Evolutionary conservation across 1,140 invertebrate species (phyloP).

Genomic region (Sesamia nonagrioides): DNA sequence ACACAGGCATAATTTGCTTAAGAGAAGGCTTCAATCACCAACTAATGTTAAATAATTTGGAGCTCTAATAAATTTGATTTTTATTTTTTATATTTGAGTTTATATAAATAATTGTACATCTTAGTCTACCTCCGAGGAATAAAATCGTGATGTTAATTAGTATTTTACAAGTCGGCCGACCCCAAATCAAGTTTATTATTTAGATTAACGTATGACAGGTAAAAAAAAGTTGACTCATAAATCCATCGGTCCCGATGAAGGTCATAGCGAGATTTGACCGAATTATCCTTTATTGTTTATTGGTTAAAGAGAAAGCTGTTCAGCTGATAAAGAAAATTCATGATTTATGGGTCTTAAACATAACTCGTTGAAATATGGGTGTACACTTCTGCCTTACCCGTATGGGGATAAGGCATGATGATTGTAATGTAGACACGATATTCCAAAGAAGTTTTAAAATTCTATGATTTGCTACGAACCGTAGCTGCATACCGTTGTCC

Average conservation of each 20-base stretch:
- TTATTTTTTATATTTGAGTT: too few species aligned
- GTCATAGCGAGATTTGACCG: neutral
- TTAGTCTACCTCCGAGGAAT: too few species aligned
- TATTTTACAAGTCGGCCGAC: neutral
- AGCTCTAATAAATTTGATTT: too few species aligned
- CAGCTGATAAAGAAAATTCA: slow-evolving; percentile 1
- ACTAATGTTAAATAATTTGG: too few species aligned
- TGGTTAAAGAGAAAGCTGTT: neutral
- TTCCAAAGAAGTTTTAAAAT: neutral
- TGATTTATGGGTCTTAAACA: too few species aligned
- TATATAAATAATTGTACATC: too few species aligned
- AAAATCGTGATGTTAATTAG: neutral
- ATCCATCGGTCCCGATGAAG: neutral
- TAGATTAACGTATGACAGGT: slow-evolving; percentile 23
- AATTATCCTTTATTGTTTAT: slow-evolving; percentile 21
- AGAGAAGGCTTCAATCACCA: too few species aligned
- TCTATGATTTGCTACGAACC: neutral
- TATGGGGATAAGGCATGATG: too few species aligned
- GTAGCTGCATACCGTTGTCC: neutral
- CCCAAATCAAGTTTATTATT: neutral
- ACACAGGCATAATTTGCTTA: too few species aligned
- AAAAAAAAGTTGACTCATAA: slow-evolving; percentile 7
- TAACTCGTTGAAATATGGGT: too few species aligned
- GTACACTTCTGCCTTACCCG: too few species aligned
- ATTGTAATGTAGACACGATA: too few species aligned